Conservation (phyloP, 1,140 invertebrate species). For the Drosophila burlai region DNA sequence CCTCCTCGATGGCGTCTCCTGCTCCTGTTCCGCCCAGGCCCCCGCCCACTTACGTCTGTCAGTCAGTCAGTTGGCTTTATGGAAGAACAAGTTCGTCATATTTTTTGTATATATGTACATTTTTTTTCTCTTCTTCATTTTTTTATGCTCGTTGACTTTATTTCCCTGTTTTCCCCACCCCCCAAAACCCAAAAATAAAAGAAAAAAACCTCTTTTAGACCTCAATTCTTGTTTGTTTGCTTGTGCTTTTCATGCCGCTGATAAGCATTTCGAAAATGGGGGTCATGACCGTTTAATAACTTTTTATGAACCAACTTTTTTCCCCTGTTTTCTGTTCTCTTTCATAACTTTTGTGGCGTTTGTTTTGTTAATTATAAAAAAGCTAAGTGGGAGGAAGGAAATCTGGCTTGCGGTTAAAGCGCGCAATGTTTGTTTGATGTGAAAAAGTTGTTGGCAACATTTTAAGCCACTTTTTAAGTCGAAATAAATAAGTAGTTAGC, state of each 20-base stretch:
- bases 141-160: conserved; percentile 39
- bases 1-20: conserved; percentile 58
- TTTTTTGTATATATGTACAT: conserved; percentile 8
- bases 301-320: conserved; percentile 68
- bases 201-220: conserved; percentile 24
- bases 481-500: conserved; percentile 35
- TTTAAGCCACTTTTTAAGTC: conserved; percentile 29
- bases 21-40: conserved; percentile 43
- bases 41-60: conserved; percentile 13
- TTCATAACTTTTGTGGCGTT: conserved; percentile 58
- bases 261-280: conserved; percentile 83
- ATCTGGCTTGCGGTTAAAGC: conserved; percentile 22
- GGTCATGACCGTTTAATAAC: conserved; percentile 84
- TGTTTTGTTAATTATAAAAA: conserved; percentile 64
- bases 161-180: background rate
- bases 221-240: conserved; percentile 32
- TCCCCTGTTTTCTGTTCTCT: conserved; percentile 38
- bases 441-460: conserved; percentile 21
- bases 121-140: conserved; percentile 36
- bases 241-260: conserved; percentile 58
- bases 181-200: background rate
- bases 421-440: conserved; percentile 12
- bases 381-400: conserved; percentile 29
- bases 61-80: conserved; percentile 35
- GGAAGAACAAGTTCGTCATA: conserved; percentile 63